Percentiles rank a stretch among this genome's conserved stretches.
phyloP scores from a whole-genome alignment of 2,888 invertebrate genomes.

The Diloba caeruleocephala region DNA sequence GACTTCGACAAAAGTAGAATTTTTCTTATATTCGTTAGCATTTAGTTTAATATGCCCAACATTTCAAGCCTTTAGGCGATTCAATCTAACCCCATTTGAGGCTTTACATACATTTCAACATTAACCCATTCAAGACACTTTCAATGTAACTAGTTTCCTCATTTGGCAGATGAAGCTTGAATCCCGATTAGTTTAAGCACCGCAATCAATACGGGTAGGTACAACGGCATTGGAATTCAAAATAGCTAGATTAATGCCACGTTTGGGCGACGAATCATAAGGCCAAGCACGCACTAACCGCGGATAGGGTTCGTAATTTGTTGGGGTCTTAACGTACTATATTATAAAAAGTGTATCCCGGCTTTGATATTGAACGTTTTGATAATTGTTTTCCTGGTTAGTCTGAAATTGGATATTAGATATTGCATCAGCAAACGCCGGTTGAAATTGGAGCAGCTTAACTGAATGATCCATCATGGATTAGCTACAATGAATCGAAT shows the following conservation, averaged over 20 bases:
- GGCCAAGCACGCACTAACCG: conserved; percentile 21
- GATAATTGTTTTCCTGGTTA: neutral
- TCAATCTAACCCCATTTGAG: neutral
- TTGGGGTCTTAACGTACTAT: conserved; percentile 6
- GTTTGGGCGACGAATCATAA: conserved; percentile 25
- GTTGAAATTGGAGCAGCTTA: neutral
- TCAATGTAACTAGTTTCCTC: neutral
- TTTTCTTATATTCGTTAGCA: too few relatives aligned
- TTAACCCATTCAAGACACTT: too few relatives aligned
- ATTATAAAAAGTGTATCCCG: neutral
- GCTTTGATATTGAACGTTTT: neutral
- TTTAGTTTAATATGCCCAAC: too few relatives aligned
- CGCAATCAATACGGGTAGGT: conserved; percentile 17
- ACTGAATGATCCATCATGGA: neutral
- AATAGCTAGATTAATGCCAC: conserved; percentile 18
- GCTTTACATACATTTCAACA: too few relatives aligned
- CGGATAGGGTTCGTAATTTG: conserved; percentile 13
- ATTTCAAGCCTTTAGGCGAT: too few relatives aligned
- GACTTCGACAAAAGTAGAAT: too few relatives aligned
- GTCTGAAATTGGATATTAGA: too few relatives aligned
- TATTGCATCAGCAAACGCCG: too few relatives aligned
- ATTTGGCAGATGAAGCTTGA: conserved; percentile 1
- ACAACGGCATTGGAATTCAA: conserved; percentile 18
- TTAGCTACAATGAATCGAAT: too few relatives aligned
- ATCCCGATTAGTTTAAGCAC: conserved; percentile 18